Evolutionary conservation across 2,888 invertebrate genomes (phyloP), one percentile per base, ranked within the genome.

Genomic region (Osedax fenrisi): DNA sequence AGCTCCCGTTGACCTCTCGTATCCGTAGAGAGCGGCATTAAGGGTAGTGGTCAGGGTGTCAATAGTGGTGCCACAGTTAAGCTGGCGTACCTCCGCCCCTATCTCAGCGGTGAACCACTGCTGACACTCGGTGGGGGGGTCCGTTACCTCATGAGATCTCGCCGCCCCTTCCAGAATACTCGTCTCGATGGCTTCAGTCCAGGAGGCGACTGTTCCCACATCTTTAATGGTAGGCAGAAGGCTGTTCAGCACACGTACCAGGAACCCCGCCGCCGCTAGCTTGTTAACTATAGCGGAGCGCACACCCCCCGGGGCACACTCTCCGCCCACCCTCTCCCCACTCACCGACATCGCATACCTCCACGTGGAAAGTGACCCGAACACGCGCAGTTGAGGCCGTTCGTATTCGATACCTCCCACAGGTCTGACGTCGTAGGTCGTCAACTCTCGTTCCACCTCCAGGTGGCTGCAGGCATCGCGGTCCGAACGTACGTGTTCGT

Each of bases 371-470:
- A 41, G 10, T 5, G 41, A 41, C 41, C 10, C 17, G 17, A 17
- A 10, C 23, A 79, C 67, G 13, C 76, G 75, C 22, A 79, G 75
- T 13, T 75, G 72, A 1, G 79, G 79, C 21, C 79, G 62, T 13
- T 79, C 78, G 76, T 79, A 69, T 72, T 79, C 79, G 3, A 79
- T 70, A 2, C 76, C 27, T 0, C 79, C 79, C 10, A 79, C 77
- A 2, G 79, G 79, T 41, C 79, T 74, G n/a, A 79, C 79, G 74
- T 79, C 79, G 64, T 79, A 79, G 3, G 79, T 79, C 3, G 78
- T 77, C 26, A 79, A 75, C 24, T 78, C 77, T 61, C 76, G 76
- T 61, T 76, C 77, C 56, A 77, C 78, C 10, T 41, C 69, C 56
- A 75, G 77, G 59, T 78, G 78, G 3, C 76, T 64, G 27, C 76